Conservation (phyloP, 2,797 vertebrate genomes). For the Danio choprae region DNA sequence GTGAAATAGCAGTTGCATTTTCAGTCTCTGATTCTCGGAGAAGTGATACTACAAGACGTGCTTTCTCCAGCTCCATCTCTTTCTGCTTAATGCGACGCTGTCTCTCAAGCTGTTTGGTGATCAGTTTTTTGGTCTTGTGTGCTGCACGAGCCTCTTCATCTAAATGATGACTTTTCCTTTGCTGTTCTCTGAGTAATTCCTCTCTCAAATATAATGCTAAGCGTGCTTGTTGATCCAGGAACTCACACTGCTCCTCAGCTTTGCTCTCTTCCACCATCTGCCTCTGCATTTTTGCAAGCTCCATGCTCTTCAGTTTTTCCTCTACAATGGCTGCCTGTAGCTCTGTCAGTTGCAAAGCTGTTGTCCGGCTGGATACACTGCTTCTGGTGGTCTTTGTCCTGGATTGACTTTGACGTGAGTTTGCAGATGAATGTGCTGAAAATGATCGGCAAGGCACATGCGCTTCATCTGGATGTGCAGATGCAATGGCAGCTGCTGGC, state of each 20-base stretch:
- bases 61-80: not conserved
- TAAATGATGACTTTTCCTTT: not conserved
- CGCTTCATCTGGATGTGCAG: not conserved
- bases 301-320: slow-evolving; percentile 1
- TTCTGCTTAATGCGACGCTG: not conserved
- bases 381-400: not conserved
- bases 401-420: not conserved
- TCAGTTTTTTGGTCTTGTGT: slow-evolving; percentile 1
- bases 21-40: not conserved
- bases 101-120: not conserved
- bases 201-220: not conserved
- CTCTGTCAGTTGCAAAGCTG: not conserved
- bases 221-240: not conserved
- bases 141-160: slow-evolving; percentile 8
- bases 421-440: not conserved
- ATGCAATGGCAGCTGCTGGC: not conserved
- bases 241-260: not conserved
- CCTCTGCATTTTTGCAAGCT: not conserved
- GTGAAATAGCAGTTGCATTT: not conserved
- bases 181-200: not conserved
- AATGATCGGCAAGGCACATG: not conserved
- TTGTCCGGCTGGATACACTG: no score
- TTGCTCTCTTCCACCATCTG: not conserved
- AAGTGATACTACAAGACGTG: not conserved
- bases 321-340: slow-evolving; percentile 16